Base-by-base conservation (phyloP, 2,888 invertebrate genomes). In the Zygogramma bicolorata region DNA sequence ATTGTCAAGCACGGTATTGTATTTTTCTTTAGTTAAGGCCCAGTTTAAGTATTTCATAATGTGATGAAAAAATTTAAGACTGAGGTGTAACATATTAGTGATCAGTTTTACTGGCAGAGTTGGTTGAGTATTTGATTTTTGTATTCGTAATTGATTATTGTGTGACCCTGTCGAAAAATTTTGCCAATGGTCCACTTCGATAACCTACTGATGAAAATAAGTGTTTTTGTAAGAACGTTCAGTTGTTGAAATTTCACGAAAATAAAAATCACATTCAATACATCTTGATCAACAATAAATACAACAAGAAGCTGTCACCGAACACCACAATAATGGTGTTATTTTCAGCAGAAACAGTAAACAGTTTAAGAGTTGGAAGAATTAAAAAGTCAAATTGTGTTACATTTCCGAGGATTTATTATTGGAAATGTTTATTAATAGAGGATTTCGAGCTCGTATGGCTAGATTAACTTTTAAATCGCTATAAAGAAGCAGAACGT, bases 301-400 rank as follows among this genome's bases (percentile, higher is more conserved):
- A 67, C 65, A 63, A 61, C 70, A 73, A 72, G 63, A 66, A 62
- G 61, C 70, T 72, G 75, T 68, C 70, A 71, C n/a, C 60, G 31
- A 66, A 73, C 62, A 71, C 73, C 73, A 69, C 73, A 71, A 75
- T 60, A 73, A 75, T 69, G 70, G 68, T 69, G 70, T 70, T 75
- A 75, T 75, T 75, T 75, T 72, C 57, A 69, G 73, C 61, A 73
- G 65, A 65, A 73, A 68, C 58, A 66, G 71, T 73, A 70, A 68
- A 75, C 70, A 75, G 46, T 73, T 63, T 69, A 57, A 71, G 70
- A 66, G 59, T 38, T 66, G 53, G 49, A 29, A 65, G 72, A 68
- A 60, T 67, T 68, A 65, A 73, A 71, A 69, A 73, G 61, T 73
- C 61, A 73, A 73, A 73, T 66, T 69, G 65, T 69, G 66, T 69